Evolutionary conservation across 2,797 vertebrate genomes (phyloP).

Genomic region (Lates japonicus): DNA sequence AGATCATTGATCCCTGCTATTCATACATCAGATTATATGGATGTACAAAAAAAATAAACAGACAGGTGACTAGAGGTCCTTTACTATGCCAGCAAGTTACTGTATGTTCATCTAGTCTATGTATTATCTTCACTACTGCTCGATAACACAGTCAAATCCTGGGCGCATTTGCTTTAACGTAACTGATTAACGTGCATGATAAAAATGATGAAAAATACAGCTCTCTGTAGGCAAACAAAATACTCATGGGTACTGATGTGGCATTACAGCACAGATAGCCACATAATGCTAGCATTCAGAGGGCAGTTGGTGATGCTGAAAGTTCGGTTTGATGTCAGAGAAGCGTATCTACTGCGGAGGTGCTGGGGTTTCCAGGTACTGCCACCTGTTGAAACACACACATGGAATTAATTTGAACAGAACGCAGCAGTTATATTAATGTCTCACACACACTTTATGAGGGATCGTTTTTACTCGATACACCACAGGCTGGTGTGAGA

Average conservation of each 20-base stretch:
- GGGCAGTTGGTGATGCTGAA: conserved; percentile 35
- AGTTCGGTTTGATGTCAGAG: conserved; percentile 89
- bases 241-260: conserved; percentile 33
- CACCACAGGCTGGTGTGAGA: conserved; percentile 97
- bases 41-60: conserved; percentile 43
- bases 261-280: conserved; percentile 56
- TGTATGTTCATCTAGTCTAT: conserved; percentile 6
- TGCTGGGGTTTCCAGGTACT: conserved; percentile 94
- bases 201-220: conserved; percentile 42
- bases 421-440: neutral
- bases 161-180: neutral
- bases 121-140: conserved; percentile 35
- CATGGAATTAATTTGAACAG: neutral
- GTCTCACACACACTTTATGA: neutral
- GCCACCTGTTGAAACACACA: conserved; percentile 84
- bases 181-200: conserved; percentile 25
- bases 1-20: conserved; percentile 84
- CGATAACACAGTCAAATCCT: conserved; percentile 32
- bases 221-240: conserved; percentile 47
- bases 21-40: conserved; percentile 61
- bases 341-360: conserved; percentile 94
- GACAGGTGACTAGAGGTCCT: conserved; percentile 26
- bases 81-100: conserved; percentile 22
- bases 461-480: conserved; percentile 15
- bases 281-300: conserved; percentile 42